phyloP scores from a whole-genome alignment of 2,113 vertebrate genomes.

The Vulpes vulpes region DNA sequence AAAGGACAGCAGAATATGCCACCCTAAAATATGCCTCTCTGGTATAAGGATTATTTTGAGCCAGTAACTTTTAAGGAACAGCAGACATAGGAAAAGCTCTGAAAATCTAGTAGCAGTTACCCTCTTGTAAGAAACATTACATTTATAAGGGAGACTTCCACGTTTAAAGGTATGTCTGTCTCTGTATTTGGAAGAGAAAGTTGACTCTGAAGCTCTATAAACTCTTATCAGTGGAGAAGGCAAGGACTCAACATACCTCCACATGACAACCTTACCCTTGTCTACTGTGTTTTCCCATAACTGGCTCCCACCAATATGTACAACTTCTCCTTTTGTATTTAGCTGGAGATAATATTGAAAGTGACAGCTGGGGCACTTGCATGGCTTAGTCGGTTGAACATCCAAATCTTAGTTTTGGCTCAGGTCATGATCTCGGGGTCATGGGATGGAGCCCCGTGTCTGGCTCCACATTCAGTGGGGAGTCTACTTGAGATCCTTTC shows the following conservation, averaged over 20 bases:
- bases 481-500: neutral
- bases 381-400: neutral
- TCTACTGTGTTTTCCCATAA: neutral
- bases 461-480: neutral
- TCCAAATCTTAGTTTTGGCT: neutral
- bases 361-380: neutral
- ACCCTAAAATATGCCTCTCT: neutral
- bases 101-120: neutral
- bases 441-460: neutral
- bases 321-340: neutral
- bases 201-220: neutral
- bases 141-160: neutral
- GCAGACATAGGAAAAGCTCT: neutral
- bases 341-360: neutral
- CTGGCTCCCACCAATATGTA: neutral
- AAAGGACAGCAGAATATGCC: neutral
- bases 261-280: neutral
- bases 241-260: neutral
- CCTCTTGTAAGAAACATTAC: neutral
- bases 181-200: neutral
- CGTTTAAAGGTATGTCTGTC: neutral
- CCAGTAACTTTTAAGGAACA: neutral
- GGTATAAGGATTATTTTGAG: neutral
- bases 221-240: neutral
- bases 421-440: neutral